Base-by-base conservation (phyloP, 1,140 invertebrate genomes). In the Drosophila ercepeae region DNA sequence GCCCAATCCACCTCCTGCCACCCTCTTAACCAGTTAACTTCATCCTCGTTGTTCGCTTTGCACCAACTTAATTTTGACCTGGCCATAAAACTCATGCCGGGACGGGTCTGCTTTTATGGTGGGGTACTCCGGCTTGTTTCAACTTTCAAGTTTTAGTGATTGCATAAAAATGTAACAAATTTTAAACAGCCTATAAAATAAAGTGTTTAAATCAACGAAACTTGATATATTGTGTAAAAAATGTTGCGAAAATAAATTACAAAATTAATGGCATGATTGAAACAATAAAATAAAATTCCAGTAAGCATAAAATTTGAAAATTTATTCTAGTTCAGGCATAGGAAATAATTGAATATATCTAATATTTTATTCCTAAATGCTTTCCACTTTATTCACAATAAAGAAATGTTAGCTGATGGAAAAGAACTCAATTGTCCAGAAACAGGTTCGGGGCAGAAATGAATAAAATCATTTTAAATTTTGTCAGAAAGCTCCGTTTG, bases 51-150 rank as follows among this genome's bases (percentile, higher is more conserved):
- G 44, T 23, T 29, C 23, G 57, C 52, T 72, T 76, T 59, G 65
- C 78, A 78, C 77, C 58, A 68, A 79, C 72, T 79, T 76, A 69
- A 76, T 78, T 86, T 74, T 63, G 25, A 68, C 52, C 61, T 69
- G 59, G 50, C 57, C 59, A 59, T 61, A 73, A 79, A 86, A 69
- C 41, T 73, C 54, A 34, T 13, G 49, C 63, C 34, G 48, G 46
- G 49, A 59, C 34, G 48, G 46, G 36, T 73, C 14, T 53, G 51
- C 3, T 5, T 41, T 39, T 27, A 14, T 18, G 29, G 13, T 34
- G 39, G 14, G 21, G 0, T 49, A 21, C 44, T 23, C 41, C n/a
- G 25, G 4, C 7, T 32, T 32, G 27, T 27, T 45, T 45, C 25
- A 1, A 1, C 6, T 16, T 18, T 23, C 13, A 29, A 49, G 21